These are phyloP conservation scores for Eristalis tenax DNA, from an alignment of 2,888 invertebrate genomes.

Conservation along the genomic window DNA sequence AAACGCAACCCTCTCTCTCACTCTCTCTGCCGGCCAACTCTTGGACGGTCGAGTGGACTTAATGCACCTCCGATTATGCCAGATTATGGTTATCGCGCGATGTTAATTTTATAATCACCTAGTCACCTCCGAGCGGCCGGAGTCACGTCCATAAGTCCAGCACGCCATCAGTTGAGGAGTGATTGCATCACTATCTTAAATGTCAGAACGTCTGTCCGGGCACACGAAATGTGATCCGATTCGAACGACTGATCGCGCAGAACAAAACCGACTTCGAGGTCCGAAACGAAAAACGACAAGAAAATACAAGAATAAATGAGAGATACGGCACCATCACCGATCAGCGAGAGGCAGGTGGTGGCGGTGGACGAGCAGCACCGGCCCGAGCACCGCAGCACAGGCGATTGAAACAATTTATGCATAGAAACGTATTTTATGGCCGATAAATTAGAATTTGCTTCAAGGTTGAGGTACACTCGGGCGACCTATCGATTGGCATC, in stretches of 20 bases:
- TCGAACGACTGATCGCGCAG: slow-evolving; percentile 47
- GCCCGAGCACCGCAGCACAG: not conserved
- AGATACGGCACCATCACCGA: not conserved
- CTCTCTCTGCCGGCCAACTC: not conserved
- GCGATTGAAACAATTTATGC: slow-evolving; percentile 66
- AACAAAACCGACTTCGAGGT: slow-evolving; percentile 27
- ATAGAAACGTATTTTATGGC: slow-evolving; percentile 64
- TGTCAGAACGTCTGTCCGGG: slow-evolving; percentile 61
- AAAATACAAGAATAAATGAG: not conserved
- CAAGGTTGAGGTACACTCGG: slow-evolving; percentile 66
- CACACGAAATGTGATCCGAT: slow-evolving; percentile 67
- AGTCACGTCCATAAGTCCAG: slow-evolving; percentile 59
- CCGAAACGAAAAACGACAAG: slow-evolving; percentile 6
- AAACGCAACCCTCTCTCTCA: slow-evolving; percentile 37
- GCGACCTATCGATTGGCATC: slow-evolving; percentile 70
- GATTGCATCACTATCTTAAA: slow-evolving; percentile 70
- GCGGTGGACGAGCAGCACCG: not conserved
- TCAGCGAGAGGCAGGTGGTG: not conserved
- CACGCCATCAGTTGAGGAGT: slow-evolving; percentile 36
- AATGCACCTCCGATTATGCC: slow-evolving; percentile 67
- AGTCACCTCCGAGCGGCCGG: slow-evolving; percentile 55
- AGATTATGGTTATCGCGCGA: slow-evolving; percentile 66
- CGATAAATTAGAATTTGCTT: slow-evolving; percentile 69
- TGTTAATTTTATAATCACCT: slow-evolving; percentile 70
- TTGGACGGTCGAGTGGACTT: too few relatives aligned